A percentile compares a stretch with the other conserved stretches of the same genome.
These are phyloP conservation scores for Leucophenga varia DNA, from an alignment of 1,140 invertebrate species.

Conservation along the genomic window DNA sequence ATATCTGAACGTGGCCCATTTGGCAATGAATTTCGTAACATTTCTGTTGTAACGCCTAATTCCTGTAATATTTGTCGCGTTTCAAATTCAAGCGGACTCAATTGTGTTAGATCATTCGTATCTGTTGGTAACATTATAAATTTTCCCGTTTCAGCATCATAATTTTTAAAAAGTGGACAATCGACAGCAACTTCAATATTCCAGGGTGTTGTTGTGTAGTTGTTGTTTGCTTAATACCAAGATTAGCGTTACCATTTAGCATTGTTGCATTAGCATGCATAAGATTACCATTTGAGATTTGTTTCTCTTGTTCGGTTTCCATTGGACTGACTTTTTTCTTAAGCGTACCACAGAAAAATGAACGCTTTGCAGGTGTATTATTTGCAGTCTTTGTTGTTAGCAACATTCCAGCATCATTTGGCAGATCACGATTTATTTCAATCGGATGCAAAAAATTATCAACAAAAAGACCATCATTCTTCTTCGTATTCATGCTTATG, in stretches of 20 bases:
- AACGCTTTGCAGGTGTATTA: constrained; percentile 26
- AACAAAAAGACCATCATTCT: constrained; percentile 47
- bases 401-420: constrained; percentile 17
- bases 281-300: constrained; percentile 44
- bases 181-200: constrained; percentile 48
- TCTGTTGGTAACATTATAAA: constrained; percentile 57
- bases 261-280: no score
- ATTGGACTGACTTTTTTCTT: constrained; percentile 55
- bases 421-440: constrained; percentile 31
- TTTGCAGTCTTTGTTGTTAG: constrained; percentile 22
- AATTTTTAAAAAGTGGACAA: constrained; percentile 53
- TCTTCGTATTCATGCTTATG: constrained; percentile 52
- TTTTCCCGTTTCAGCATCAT: constrained; percentile 55
- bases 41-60: constrained; percentile 53
- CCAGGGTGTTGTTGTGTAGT: no score
- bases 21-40: constrained; percentile 50
- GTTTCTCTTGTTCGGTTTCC: constrained; percentile 46
- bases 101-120: constrained; percentile 51
- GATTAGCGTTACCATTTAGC: constrained; percentile 5
- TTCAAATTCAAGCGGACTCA: constrained; percentile 55
- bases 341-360: constrained; percentile 43
- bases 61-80: constrained; percentile 53
- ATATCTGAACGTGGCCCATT: constrained; percentile 57
- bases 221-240: neutral
- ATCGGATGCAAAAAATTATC: constrained; percentile 53